Percentiles rank a stretch among this genome's conserved stretches.
These are phyloP conservation scores for Centropus unirufus DNA, from an alignment of 2,113 vertebrate species.

Conservation along the genomic window DNA sequence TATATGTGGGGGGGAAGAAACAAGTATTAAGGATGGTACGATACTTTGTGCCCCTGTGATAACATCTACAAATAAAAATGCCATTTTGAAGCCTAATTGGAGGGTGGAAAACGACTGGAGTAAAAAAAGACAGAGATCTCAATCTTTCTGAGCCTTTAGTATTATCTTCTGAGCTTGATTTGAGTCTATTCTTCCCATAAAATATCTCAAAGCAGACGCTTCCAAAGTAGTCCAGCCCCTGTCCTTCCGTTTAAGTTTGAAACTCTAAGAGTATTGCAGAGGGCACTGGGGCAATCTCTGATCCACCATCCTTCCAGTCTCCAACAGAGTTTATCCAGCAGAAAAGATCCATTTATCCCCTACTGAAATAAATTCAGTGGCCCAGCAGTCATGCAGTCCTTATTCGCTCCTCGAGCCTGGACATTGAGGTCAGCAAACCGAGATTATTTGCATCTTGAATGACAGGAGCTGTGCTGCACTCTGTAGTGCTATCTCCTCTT, in stretches of 20 bases:
- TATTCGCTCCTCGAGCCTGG: background rate
- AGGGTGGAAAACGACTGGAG: background rate
- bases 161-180: background rate
- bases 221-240: background rate
- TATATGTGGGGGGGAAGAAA: background rate
- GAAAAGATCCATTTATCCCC: constrained; percentile 1
- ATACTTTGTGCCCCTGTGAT: background rate
- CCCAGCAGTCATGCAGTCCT: background rate
- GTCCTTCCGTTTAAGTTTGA: background rate
- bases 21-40: background rate
- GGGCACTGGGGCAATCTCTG: background rate
- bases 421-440: background rate
- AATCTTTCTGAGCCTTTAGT: background rate
- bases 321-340: background rate
- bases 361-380: background rate
- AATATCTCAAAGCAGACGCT: background rate
- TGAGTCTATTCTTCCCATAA: background rate
- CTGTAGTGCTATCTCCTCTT: background rate
- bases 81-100: background rate
- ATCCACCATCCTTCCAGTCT: fast-evolving
- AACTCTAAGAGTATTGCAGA: background rate
- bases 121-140: background rate
- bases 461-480: background rate
- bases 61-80: background rate
- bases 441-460: background rate